phyloP scores from a whole-genome alignment of 2,113 vertebrate genomes.

The Phyllostomus hastatus region DNA sequence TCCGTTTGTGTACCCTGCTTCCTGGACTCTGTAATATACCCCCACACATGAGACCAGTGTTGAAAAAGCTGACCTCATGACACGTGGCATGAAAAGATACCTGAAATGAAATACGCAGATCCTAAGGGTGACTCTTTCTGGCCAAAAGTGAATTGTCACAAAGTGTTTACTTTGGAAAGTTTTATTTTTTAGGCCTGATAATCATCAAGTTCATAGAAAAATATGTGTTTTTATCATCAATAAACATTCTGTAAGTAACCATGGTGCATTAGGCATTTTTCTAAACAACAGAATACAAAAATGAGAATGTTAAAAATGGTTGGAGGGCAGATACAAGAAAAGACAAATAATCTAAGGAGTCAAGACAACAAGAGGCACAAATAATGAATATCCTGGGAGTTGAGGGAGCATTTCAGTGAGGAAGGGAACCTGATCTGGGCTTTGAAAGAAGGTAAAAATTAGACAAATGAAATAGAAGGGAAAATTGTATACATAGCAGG shows the following conservation, averaged over 20 bases:
- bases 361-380: not conserved
- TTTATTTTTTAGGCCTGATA: not conserved
- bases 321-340: not conserved
- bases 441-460: conserved; percentile 7
- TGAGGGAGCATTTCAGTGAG: not conserved
- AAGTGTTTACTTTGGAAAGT: not conserved
- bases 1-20: not conserved
- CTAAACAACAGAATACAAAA: not conserved
- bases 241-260: not conserved
- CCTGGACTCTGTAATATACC: not conserved
- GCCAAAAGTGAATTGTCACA: not conserved
- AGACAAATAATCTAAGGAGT: not conserved
- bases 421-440: not conserved
- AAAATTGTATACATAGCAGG: not conserved
- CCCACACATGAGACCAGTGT: not conserved
- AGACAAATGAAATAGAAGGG: not conserved
- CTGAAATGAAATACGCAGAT: not conserved
- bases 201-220: conserved; percentile 1
- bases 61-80: not conserved
- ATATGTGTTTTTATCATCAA: not conserved
- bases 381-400: not conserved
- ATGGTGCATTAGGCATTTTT: not conserved
- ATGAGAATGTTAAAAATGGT: not conserved
- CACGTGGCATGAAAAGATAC: not conserved
- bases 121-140: not conserved